A percentile compares a stretch with the other conserved stretches of the same genome.
Evolutionary conservation across 2,888 invertebrate genomes (phyloP).

Genomic region (Coleophora flavipennella): DNA sequence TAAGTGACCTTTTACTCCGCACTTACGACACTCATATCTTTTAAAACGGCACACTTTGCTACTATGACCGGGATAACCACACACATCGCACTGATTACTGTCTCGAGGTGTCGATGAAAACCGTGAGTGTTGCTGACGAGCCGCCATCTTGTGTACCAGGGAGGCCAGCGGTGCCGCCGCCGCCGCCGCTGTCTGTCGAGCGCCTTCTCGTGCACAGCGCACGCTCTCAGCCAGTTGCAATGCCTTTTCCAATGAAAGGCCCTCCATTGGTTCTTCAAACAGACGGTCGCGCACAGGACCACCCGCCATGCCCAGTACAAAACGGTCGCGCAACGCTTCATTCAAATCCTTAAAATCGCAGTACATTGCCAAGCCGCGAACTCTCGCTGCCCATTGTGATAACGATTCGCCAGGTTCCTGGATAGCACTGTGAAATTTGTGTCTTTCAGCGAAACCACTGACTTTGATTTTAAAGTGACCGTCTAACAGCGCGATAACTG

Average conservation of each 20-base stretch:
- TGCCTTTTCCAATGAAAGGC: slow-evolving; percentile 9
- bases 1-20: too few species aligned
- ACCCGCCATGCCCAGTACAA: slow-evolving; percentile 4
- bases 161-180: neutral
- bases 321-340: slow-evolving; percentile 5
- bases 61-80: too few species aligned
- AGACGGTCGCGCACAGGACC: slow-evolving; percentile 6
- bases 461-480: slow-evolving; percentile 1
- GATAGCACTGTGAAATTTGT: slow-evolving; percentile 3
- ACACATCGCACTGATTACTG: too few species aligned
- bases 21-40: too few species aligned
- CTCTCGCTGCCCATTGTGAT: too few species aligned
- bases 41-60: too few species aligned
- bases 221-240: slow-evolving; percentile 10
- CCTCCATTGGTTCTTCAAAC: neutral
- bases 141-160: neutral
- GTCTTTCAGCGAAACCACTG: slow-evolving; percentile 5
- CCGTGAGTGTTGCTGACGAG: slow-evolving; percentile 4
- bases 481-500: slow-evolving; percentile 2
- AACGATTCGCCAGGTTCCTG: slow-evolving; percentile 2
- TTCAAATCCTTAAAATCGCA: slow-evolving; percentile 2
- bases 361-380: slow-evolving; percentile 4
- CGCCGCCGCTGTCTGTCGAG: too few species aligned
- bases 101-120: neutral
- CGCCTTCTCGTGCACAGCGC: slow-evolving; percentile 6